Evolutionary conservation across 2,113 vertebrate genomes (phyloP).

Genomic region (Anoplopoma fimbria): DNA sequence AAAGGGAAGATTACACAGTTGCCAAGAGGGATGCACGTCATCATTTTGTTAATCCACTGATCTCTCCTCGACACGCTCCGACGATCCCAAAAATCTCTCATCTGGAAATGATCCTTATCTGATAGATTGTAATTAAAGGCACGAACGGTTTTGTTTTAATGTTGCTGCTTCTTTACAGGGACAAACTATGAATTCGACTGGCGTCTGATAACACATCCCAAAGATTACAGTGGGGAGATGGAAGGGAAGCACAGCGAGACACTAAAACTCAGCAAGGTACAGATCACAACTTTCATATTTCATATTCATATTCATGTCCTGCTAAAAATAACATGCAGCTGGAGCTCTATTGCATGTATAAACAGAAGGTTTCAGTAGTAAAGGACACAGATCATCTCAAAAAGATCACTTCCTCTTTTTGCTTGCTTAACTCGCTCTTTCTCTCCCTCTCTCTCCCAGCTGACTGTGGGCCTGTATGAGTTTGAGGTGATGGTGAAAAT

Average conservation of each 20-base stretch:
- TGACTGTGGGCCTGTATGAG: constrained; percentile 95
- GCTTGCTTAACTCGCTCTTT: neutral
- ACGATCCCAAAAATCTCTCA: neutral
- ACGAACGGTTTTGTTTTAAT: neutral
- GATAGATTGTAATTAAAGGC: constrained; percentile 15
- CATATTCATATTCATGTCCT: neutral
- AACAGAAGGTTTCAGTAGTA: neutral
- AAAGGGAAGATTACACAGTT: constrained; percentile 23
- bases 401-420: constrained; percentile 24
- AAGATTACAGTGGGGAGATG: constrained; percentile 95
- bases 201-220: constrained; percentile 93
- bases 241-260: constrained; percentile 89
- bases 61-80: neutral
- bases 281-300: constrained; percentile 7
- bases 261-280: constrained; percentile 93
- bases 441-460: constrained; percentile 77
- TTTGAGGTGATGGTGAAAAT: constrained; percentile 92
- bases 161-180: constrained; percentile 79
- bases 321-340: constrained; percentile 21
- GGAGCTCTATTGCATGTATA: neutral
- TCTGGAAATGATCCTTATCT: constrained; percentile 11
- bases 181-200: constrained; percentile 91
- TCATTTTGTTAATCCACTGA: constrained; percentile 33
- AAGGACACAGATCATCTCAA: neutral
- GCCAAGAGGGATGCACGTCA: constrained; percentile 2